These are phyloP conservation scores for Cynocephalus volans DNA, from an alignment of 2,113 vertebrate genomes.

Conservation along the genomic window DNA sequence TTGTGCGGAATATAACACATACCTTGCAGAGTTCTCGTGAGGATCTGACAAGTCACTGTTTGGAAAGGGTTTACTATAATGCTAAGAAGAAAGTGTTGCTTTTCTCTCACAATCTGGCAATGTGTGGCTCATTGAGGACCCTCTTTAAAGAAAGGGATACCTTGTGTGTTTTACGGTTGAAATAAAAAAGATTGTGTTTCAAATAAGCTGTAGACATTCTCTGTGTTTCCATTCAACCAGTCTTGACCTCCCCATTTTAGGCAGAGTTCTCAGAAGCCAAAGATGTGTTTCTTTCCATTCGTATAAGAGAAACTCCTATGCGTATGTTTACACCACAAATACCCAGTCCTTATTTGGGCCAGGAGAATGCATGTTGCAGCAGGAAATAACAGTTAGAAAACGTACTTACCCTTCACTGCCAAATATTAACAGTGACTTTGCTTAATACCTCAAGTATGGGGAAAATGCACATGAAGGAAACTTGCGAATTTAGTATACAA, in stretches of 20 bases:
- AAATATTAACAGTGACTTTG: background rate
- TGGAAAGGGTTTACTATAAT: background rate
- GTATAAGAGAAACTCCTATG: background rate
- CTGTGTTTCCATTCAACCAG: background rate
- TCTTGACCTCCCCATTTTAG: background rate
- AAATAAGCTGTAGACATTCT: background rate
- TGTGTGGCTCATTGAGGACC: background rate
- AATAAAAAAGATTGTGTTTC: background rate
- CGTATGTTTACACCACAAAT: background rate
- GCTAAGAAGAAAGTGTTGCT: background rate
- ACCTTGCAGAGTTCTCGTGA: background rate
- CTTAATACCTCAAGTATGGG: background rate
- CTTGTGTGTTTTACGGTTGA: background rate
- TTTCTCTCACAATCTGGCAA: background rate
- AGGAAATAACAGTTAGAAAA: background rate
- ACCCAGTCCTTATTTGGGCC: background rate
- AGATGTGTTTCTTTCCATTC: background rate
- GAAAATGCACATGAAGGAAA: background rate
- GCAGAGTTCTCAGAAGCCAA: background rate
- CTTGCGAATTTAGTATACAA: background rate
- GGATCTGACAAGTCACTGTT: background rate
- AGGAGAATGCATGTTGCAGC: background rate
- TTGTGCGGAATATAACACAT: background rate
- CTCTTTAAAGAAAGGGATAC: background rate
- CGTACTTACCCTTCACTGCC: background rate